These are phyloP conservation scores for Synanceia verrucosa DNA, from an alignment of 2,797 vertebrate genomes.

Conservation along the genomic window DNA sequence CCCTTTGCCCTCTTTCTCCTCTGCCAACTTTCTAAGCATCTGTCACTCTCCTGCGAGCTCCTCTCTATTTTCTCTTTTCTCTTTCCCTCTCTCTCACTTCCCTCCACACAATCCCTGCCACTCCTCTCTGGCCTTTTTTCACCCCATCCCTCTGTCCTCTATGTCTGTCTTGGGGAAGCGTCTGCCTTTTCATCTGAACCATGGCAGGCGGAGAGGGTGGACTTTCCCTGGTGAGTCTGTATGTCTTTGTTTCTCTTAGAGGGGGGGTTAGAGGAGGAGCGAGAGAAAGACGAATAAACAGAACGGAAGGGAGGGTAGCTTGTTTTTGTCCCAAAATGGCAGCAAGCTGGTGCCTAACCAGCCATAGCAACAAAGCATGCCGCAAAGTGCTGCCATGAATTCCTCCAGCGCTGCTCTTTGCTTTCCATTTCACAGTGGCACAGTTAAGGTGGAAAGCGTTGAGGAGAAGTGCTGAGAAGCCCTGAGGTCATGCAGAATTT, in stretches of 20 bases:
- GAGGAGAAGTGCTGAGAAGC: constrained; percentile 40
- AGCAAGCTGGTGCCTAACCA: constrained; percentile 63
- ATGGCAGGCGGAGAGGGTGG: constrained; percentile 61
- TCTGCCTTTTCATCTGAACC: constrained; percentile 74
- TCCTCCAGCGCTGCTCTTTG: constrained; percentile 27
- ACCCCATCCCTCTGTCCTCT: constrained; percentile 62
- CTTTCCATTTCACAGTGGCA: constrained; percentile 36
- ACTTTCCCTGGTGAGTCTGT: constrained; percentile 69
- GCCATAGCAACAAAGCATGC: constrained; percentile 61
- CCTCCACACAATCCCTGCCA: constrained; percentile 11
- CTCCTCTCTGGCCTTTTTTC: constrained; percentile 69
- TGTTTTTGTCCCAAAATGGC: constrained; percentile 53
- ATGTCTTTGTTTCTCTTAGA: constrained; percentile 65
- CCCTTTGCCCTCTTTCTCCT: constrained; percentile 65
- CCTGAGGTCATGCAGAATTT: constrained; percentile 26
- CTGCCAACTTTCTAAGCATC: constrained; percentile 66
- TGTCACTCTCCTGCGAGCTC: constrained; percentile 65
- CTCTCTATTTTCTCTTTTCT: constrained; percentile 25
- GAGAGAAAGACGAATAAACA: background rate
- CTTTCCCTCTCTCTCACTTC: constrained; percentile 6
- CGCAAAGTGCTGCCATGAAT: constrained; percentile 45
- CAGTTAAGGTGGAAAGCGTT: constrained; percentile 46
- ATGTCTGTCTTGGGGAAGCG: constrained; percentile 56
- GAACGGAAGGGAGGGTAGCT: constrained; percentile 20
- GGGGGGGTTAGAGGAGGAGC: background rate